A percentile compares a stretch with the other conserved stretches of the same genome.
phyloP scores from a whole-genome alignment of 2,797 vertebrate species.

The Melanotaenia pygmaea region DNA sequence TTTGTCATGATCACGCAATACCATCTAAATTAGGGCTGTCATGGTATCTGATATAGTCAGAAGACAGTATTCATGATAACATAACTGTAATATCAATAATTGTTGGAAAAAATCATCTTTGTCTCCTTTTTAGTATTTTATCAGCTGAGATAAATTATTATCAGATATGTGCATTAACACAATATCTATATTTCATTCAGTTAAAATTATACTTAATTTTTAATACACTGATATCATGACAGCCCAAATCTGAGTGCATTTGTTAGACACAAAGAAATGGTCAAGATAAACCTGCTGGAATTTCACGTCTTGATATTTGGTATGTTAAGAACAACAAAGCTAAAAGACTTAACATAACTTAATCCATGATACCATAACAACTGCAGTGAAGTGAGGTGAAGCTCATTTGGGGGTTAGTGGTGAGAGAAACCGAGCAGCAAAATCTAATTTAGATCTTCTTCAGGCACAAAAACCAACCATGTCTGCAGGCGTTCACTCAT shows the following conservation, averaged over 20 bases:
- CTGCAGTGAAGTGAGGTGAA: constrained; percentile 38
- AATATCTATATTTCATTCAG: no score
- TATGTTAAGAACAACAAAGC: background rate
- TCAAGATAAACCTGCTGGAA: background rate
- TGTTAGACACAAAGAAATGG: background rate
- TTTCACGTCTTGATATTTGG: background rate
- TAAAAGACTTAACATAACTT: background rate
- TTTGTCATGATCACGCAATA: background rate
- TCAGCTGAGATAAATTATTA: no score
- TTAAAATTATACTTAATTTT: no score
- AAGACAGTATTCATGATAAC: background rate
- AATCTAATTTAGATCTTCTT: constrained; percentile 34
- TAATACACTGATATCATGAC: background rate
- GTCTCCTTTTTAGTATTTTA: background rate
- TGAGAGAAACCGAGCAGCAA: constrained; percentile 46
- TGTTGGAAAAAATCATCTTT: background rate
- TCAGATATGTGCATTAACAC: no score
- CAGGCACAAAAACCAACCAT: constrained; percentile 21
- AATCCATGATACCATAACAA: constrained; percentile 19
- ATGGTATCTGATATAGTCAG: background rate
- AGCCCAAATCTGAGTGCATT: background rate
- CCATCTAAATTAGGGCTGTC: background rate
- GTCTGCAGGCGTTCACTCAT: constrained; percentile 19
- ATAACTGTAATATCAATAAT: no score
- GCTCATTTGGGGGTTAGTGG: constrained; percentile 13